A percentile compares a stretch with the other conserved stretches of the same genome.
Evolutionary conservation across 2,113 vertebrate genomes (phyloP).

Genomic region (Canis aureus): DNA sequence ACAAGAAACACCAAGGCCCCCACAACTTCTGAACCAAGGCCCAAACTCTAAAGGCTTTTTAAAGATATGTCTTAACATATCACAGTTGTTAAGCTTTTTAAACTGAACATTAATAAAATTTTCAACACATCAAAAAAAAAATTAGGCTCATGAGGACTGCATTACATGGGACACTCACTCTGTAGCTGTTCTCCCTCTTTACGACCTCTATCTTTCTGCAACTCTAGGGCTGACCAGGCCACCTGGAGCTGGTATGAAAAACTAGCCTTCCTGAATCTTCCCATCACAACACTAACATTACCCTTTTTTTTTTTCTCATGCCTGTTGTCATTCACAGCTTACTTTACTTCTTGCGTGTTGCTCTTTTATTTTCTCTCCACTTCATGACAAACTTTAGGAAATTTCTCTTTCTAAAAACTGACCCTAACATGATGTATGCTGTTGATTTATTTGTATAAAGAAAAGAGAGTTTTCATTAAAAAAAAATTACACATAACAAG

Average conservation of each 20-base stretch:
- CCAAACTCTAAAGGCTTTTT: neutral
- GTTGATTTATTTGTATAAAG: neutral
- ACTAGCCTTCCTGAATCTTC: neutral
- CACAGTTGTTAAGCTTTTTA: constrained; percentile 55
- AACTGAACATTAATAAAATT: constrained; percentile 69
- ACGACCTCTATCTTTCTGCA: neutral
- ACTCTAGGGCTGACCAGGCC: neutral
- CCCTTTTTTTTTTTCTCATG: neutral
- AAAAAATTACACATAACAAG: neutral
- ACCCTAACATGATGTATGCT: neutral
- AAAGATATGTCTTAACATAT: neutral
- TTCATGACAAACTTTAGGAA: neutral
- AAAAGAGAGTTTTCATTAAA: neutral
- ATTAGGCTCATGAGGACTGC: neutral
- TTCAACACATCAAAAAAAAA: neutral
- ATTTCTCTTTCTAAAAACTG: constrained; percentile 7
- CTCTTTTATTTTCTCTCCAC: neutral
- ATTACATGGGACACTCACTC: neutral
- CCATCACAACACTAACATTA: neutral
- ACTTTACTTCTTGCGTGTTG: neutral
- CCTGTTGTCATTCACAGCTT: neutral
- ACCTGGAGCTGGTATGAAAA: neutral
- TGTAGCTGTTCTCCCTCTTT: neutral
- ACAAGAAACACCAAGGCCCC: neutral
- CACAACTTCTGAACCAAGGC: neutral